phyloP scores from a whole-genome alignment of 2,113 vertebrate genomes.

The Monopterus albus region DNA sequence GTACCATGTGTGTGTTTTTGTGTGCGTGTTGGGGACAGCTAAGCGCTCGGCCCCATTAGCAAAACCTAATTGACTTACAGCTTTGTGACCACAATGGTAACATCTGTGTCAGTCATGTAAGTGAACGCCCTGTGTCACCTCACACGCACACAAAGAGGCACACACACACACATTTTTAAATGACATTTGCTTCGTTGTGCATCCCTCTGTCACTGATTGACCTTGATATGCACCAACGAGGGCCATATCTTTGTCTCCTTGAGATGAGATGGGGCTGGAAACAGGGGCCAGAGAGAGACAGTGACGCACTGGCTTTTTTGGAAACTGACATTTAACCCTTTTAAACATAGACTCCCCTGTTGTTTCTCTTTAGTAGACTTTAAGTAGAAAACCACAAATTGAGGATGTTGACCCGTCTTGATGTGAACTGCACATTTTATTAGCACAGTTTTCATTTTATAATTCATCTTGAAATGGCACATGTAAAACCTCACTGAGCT shows the following conservation, averaged over 20 bases:
- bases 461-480: no score
- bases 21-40: conserved; percentile 37
- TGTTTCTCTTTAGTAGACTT: no score
- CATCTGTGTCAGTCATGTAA: conserved; percentile 75
- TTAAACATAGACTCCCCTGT: no score
- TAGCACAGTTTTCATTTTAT: no score
- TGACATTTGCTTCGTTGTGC: conserved; percentile 51
- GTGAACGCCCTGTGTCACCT: conserved; percentile 54
- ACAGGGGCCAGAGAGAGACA: background rate
- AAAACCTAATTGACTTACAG: conserved; percentile 73
- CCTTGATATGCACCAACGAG: conserved; percentile 63
- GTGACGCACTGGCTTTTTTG: no score
- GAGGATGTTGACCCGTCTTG: no score
- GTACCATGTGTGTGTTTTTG: conserved; percentile 9
- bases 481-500: no score
- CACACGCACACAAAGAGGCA: conserved; percentile 33
- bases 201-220: conserved; percentile 57
- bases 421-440: no score
- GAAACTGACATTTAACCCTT: no score
- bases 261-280: conserved; percentile 19
- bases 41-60: conserved; percentile 71
- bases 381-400: no score
- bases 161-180: conserved; percentile 33
- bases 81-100: conserved; percentile 75
- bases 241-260: conserved; percentile 41